A percentile compares a stretch with the other conserved stretches of the same genome.
Evolutionary conservation across 2,888 invertebrate genomes (phyloP).

Genomic region (Andricus curvator): DNA sequence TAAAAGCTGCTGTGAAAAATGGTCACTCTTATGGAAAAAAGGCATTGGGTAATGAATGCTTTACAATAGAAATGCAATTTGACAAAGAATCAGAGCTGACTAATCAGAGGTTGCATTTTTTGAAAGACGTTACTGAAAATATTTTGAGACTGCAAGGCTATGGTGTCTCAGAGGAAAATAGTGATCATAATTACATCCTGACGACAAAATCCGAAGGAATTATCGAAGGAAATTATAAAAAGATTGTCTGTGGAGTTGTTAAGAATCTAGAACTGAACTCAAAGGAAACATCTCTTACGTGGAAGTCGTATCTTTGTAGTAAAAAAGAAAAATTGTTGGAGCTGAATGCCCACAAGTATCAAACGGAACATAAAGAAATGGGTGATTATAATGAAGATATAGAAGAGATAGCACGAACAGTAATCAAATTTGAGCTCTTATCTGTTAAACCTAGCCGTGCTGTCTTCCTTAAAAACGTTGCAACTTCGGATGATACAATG

Average conservation of each 20-base stretch:
- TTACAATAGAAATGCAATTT: slow-evolving; percentile 60
- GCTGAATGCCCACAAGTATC: slow-evolving; percentile 84
- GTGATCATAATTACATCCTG: slow-evolving; percentile 73
- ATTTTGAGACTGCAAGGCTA: slow-evolving; percentile 70
- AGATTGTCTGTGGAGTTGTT: slow-evolving; percentile 82
- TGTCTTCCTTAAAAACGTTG: slow-evolving; percentile 80
- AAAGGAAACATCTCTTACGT: slow-evolving; percentile 79
- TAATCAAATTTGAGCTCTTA: slow-evolving; percentile 84
- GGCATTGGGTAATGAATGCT: slow-evolving; percentile 50
- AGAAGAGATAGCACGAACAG: slow-evolving; percentile 83
- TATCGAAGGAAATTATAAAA: slow-evolving; percentile 61
- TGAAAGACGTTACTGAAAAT: slow-evolving; percentile 74
- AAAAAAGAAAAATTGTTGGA: slow-evolving; percentile 61
- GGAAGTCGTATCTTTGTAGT: slow-evolving; percentile 78
- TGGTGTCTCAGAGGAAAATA: slow-evolving; percentile 63
- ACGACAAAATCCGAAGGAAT: slow-evolving; percentile 78
- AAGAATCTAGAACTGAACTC: slow-evolving; percentile 80
- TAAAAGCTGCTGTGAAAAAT: slow-evolving; percentile 66
- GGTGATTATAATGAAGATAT: slow-evolving; percentile 80
- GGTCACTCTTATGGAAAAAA: slow-evolving; percentile 69
- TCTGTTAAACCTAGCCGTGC: slow-evolving; percentile 84
- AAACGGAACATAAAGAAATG: slow-evolving; percentile 79
- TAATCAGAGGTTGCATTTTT: slow-evolving; percentile 74
- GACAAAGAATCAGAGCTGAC: slow-evolving; percentile 69
- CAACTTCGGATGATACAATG: slow-evolving; percentile 71